These are phyloP conservation scores for Thermophis baileyi DNA, from an alignment of 2,113 vertebrate species.

Conservation along the genomic window DNA sequence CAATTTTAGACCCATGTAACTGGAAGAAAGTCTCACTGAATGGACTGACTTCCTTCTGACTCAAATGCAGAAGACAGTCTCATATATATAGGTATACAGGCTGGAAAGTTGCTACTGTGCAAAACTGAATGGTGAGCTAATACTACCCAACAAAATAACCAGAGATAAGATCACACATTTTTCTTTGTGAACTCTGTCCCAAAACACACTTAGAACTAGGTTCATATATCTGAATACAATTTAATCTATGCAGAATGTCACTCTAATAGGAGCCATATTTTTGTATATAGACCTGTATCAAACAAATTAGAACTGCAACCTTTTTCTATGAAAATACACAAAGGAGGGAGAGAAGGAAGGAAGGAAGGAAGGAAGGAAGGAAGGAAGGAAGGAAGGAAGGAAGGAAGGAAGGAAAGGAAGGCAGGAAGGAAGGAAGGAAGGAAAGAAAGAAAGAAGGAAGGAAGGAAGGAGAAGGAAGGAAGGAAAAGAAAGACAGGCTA, in stretches of 20 bases:
- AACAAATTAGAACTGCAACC: not conserved
- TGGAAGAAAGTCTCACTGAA: not conserved
- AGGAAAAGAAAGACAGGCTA: not conserved
- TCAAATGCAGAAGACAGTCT: not conserved
- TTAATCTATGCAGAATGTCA: not conserved
- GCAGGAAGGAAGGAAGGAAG: not conserved
- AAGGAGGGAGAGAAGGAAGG: not conserved
- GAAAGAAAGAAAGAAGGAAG: not conserved
- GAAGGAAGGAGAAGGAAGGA: not conserved
- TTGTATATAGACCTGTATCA: not conserved
- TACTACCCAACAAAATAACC: not conserved
- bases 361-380: not conserved
- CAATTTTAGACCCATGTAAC: not conserved
- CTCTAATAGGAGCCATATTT: not conserved
- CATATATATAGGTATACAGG: not conserved
- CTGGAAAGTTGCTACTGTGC: not conserved
- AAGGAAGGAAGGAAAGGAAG: too few species aligned
- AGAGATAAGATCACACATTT: not conserved
- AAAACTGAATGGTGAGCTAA: not conserved
- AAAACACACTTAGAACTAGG: not conserved
- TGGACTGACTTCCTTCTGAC: not conserved
- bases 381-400: not conserved
- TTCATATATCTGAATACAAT: not conserved
- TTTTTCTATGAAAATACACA: not conserved
- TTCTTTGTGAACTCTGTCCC: not conserved